Percentiles rank a stretch among this genome's conserved stretches.
phyloP scores from a whole-genome alignment of 2,888 invertebrate species.

The Deilephila porcellus region DNA sequence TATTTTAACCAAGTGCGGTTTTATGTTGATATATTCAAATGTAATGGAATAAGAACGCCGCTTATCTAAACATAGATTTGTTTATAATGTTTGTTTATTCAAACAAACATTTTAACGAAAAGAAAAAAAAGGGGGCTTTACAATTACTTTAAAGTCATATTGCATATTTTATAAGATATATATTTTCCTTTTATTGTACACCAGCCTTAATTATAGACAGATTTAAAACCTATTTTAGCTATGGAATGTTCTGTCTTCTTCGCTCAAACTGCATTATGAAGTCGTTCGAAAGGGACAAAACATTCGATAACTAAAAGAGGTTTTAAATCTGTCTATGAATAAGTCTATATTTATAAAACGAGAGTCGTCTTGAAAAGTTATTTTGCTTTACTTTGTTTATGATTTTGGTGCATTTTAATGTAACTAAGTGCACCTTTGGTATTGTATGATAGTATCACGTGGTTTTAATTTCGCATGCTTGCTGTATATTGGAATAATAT shows the following conservation, averaged over 20 bases:
- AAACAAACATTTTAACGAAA: neutral
- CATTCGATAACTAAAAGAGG: no score
- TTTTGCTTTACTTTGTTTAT: neutral
- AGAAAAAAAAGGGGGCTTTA: neutral
- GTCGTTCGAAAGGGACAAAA: no score
- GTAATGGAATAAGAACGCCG: neutral
- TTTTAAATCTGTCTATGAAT: no score
- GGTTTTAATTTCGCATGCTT: conserved; percentile 7
- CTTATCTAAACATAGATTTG: neutral
- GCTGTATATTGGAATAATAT: conserved; percentile 34
- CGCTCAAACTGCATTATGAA: no score
- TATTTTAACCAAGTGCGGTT: neutral
- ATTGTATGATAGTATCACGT: neutral
- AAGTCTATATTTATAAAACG: no score
- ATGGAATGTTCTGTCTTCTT: no score
- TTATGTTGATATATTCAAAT: neutral
- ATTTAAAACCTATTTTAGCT: no score
- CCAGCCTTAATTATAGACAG: no score
- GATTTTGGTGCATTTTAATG: conserved; percentile 9
- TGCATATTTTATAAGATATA: conserved; percentile 6
- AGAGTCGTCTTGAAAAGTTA: neutral
- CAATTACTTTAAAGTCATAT: conserved; percentile 1
- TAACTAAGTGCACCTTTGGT: conserved; percentile 4
- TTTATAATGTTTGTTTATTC: neutral
- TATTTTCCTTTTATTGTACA: neutral